Percentiles rank a stretch among this genome's conserved stretches.
Conservation (phyloP, 2,113 vertebrate species). For the Toxostoma redivivum region DNA sequence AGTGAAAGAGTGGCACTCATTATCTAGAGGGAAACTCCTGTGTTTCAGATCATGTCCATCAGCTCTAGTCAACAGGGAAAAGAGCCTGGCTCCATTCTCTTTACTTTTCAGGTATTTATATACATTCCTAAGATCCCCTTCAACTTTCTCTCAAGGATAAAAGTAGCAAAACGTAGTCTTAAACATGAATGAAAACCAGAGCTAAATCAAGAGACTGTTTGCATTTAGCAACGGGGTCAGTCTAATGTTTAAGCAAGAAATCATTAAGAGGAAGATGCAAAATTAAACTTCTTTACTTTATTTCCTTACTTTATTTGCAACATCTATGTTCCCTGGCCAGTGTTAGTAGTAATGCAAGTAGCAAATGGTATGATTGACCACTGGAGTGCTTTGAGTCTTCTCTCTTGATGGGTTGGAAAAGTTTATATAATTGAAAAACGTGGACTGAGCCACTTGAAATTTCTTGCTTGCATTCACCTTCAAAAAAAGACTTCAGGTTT, state of each 20-base stretch:
- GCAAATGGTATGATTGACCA: background rate
- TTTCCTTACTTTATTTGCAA: background rate
- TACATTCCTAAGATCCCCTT: background rate
- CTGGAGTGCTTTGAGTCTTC: background rate
- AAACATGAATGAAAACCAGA: background rate
- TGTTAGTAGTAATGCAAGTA: background rate
- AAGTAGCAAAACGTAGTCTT: background rate
- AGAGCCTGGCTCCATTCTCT: background rate
- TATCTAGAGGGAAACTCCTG: background rate
- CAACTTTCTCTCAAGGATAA: background rate
- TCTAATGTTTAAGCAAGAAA: background rate
- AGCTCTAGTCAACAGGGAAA: background rate
- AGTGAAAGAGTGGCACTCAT: accelerated
- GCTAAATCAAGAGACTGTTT: background rate
- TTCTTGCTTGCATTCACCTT: background rate
- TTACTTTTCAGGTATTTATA: background rate
- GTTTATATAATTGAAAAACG: background rate
- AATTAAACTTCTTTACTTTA: background rate
- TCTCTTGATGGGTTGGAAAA: background rate
- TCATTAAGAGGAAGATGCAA: background rate
- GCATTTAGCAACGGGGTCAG: background rate
- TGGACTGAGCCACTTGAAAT: background rate
- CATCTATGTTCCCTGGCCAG: background rate
- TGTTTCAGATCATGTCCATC: background rate
- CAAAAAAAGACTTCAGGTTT: background rate